These are phyloP conservation scores for Agapornis roseicollis DNA, from an alignment of 2,113 vertebrate genomes.

Conservation along the genomic window DNA sequence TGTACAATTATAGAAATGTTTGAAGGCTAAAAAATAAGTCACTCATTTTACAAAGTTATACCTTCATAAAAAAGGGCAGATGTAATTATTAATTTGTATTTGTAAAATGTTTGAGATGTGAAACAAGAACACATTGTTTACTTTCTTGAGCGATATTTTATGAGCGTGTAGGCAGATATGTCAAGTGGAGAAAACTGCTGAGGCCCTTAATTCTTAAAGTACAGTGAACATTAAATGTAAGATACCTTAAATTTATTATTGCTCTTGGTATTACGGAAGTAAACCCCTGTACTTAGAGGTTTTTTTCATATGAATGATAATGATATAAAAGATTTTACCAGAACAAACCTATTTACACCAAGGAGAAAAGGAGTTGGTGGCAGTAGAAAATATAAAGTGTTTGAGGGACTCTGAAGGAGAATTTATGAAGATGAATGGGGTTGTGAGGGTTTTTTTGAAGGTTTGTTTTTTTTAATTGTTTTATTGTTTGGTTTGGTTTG, in stretches of 20 bases:
- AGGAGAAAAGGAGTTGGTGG: not conserved
- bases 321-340: not conserved
- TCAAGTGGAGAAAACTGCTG: not conserved
- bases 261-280: not conserved
- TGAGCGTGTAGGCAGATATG: not conserved
- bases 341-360: not conserved
- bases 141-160: not conserved
- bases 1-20: not conserved
- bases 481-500: not conserved
- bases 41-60: not conserved
- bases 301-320: not conserved
- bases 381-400: not conserved
- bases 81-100: not conserved
- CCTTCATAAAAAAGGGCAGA: not conserved
- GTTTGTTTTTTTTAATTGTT: not conserved
- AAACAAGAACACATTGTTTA: not conserved
- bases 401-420: not conserved
- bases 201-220: not conserved
- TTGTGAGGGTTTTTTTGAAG: fast-evolving
- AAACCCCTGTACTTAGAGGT: not conserved
- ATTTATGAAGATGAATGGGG: not conserved
- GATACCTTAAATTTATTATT: not conserved
- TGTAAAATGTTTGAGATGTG: not conserved
- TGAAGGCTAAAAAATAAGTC: not conserved
- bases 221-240: not conserved